Evolutionary conservation across 2,113 vertebrate species (phyloP), one percentile per base, ranked within the genome.

Genomic region (Salvelinus alpinus): DNA sequence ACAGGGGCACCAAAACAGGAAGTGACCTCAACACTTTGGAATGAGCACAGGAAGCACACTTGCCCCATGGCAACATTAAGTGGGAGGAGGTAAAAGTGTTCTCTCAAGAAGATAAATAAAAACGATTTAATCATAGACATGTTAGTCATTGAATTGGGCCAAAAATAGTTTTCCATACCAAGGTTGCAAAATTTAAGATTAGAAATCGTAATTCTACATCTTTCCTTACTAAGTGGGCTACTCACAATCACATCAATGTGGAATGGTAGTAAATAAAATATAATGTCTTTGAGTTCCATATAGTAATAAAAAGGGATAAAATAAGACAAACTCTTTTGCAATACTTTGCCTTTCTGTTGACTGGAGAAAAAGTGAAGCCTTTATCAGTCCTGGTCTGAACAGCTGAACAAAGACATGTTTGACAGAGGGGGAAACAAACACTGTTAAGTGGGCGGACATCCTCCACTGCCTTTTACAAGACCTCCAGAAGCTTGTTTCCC

Each of bases 1-100:
- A 54, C 57, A 72, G 79, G 76, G 79, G 62, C 72, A 80, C 22
- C 69, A 84, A 72, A 54, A 82, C 67, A 78, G 91, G 91, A 92
- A 92, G 84, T 90, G 67, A 91, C 78, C 73, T 91, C 73, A 90
- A 64, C 62, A 68, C 82, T 80, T 74, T 62, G 85, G 89, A 82
- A 90, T 78, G 76, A 22, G 7, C 54, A 80, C 25, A 77, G 90
- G 91, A 90, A 90, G 90, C 72, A 78, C 73, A 74, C 78, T 84
- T 22, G 67, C 31, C 70, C 25, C 13, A 11, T 47, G 51, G 82
- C 75, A 80, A 70, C 24, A 78, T 12, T 0, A 13, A 81, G n/a
- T 70, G 80, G 70, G 51, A 20, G 44, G 67, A 18, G 25, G 16
- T 27, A 67, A 54, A 70, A n/a, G n/a, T 7, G 44, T 24, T 47